A percentile compares a stretch with the other conserved stretches of the same genome.
Conservation (phyloP, 2,888 invertebrate genomes). For the Andrena praecox region DNA sequence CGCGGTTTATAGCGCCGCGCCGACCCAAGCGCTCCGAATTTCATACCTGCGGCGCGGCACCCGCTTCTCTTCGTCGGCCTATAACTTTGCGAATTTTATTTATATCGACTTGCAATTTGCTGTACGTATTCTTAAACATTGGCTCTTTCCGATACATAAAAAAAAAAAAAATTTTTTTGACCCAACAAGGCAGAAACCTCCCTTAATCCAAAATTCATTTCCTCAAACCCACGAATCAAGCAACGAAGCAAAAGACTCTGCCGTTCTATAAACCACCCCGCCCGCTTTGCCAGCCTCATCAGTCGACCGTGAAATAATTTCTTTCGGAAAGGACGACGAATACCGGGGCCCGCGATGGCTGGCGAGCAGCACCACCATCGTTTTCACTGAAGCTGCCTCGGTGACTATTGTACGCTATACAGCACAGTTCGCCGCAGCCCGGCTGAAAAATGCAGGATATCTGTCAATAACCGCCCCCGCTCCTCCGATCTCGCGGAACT, state of each 20-base stretch:
- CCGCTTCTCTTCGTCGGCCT: too few species aligned
- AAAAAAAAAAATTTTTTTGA: too few species aligned
- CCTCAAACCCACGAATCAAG: background rate
- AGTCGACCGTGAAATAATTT: constrained; percentile 45
- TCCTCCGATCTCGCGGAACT: background rate
- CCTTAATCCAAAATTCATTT: background rate
- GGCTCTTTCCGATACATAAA: too few species aligned
- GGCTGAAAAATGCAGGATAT: constrained; percentile 53
- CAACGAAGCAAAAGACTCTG: background rate
- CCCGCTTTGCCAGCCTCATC: constrained; percentile 27
- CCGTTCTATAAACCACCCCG: constrained; percentile 3
- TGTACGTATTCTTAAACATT: too few species aligned
- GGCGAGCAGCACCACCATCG: constrained; percentile 3
- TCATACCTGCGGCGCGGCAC: too few species aligned
- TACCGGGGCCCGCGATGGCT: constrained; percentile 13
- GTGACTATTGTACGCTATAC: constrained; percentile 38
- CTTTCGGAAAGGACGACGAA: constrained; percentile 43
- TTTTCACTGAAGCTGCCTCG: constrained; percentile 13
- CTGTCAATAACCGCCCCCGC: constrained; percentile 47
- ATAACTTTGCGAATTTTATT: too few species aligned
- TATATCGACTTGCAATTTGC: too few species aligned
- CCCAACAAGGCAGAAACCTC: too few species aligned
- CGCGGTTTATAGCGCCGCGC: too few species aligned
- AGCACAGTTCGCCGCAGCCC: constrained; percentile 4
- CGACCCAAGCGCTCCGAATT: too few species aligned